A percentile compares a stretch with the other conserved stretches of the same genome.
These are phyloP conservation scores for Murina feae DNA, from an alignment of 2,113 vertebrate genomes.

Conservation along the genomic window DNA sequence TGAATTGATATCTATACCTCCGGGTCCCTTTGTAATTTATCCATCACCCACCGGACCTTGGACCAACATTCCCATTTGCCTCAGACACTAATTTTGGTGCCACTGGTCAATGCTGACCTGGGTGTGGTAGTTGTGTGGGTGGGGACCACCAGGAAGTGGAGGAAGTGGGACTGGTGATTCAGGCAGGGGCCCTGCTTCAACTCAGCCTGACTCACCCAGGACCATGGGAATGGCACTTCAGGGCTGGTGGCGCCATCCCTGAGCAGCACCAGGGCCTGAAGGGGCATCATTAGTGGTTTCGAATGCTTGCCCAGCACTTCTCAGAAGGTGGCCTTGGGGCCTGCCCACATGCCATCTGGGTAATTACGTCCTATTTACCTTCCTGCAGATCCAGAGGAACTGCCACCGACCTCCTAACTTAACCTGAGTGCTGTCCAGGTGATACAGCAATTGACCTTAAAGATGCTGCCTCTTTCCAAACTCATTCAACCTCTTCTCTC, in stretches of 20 bases:
- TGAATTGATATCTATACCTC: not conserved
- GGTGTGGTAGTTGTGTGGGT: conserved; percentile 59
- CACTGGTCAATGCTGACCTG: conserved; percentile 46
- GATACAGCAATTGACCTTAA: not conserved
- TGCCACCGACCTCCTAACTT: conserved; percentile 5
- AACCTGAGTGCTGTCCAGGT: not conserved
- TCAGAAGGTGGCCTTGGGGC: conserved; percentile 25
- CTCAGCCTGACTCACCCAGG: conserved; percentile 45
- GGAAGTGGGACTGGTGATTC: conserved; percentile 66
- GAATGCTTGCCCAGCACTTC: conserved; percentile 39
- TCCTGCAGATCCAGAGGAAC: conserved; percentile 40
- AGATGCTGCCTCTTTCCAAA: not conserved
- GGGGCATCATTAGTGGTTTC: conserved; percentile 67
- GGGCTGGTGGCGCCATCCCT: conserved; percentile 29
- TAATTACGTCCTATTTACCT: conserved; percentile 44
- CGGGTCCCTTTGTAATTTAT: conserved; percentile 1
- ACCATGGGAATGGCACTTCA: conserved; percentile 13
- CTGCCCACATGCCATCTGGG: conserved; percentile 29
- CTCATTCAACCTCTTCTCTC: not conserved
- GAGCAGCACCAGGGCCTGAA: not conserved
- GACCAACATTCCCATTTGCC: conserved; percentile 31
- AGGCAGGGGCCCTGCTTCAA: not conserved
- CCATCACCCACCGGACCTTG: conserved; percentile 42
- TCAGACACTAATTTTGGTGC: conserved; percentile 66
- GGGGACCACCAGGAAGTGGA: conserved; percentile 48